Evolutionary conservation across 1,140 invertebrate species (phyloP).

Genomic region (Cryptotermes secundus): DNA sequence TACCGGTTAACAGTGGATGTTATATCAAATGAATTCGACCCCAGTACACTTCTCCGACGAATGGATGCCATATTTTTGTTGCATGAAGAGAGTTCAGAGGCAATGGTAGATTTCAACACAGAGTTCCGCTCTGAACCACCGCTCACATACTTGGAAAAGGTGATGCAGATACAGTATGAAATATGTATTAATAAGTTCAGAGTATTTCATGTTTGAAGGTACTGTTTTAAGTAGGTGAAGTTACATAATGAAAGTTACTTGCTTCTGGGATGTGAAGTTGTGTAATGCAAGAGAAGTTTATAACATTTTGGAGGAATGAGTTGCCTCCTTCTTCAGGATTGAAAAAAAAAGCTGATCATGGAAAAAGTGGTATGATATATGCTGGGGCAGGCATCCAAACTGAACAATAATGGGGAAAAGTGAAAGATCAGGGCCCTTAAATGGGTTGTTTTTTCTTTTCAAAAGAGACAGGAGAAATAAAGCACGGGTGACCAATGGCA

Average conservation of each 20-base stretch:
- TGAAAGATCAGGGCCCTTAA: too few relatives aligned
- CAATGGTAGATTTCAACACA: slow-evolving; percentile 4
- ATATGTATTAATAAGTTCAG: too few relatives aligned
- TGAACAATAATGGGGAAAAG: too few relatives aligned
- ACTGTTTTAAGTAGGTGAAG: not conserved
- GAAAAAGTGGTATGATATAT: too few relatives aligned
- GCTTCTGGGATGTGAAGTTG: not conserved
- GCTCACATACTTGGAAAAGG: slow-evolving; percentile 20
- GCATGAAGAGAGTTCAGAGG: slow-evolving; percentile 6
- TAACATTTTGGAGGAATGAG: not conserved
- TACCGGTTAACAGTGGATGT: slow-evolving; percentile 1
- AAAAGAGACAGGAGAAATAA: too few relatives aligned
- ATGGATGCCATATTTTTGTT: slow-evolving; percentile 21
- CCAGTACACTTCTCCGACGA: not conserved
- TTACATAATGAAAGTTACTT: not conserved
- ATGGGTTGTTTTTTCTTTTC: too few relatives aligned
- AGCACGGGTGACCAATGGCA: too few relatives aligned
- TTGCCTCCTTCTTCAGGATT: not conserved
- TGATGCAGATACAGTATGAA: not conserved
- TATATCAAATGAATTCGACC: not conserved
- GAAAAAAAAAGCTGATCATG: too few relatives aligned
- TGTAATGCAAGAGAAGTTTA: not conserved
- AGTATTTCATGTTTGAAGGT: not conserved
- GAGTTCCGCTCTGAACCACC: not conserved
- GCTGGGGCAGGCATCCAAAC: too few relatives aligned